These are phyloP conservation scores for Ylistrum balloti DNA, from an alignment of 1,140 invertebrate genomes.

Conservation along the genomic window DNA sequence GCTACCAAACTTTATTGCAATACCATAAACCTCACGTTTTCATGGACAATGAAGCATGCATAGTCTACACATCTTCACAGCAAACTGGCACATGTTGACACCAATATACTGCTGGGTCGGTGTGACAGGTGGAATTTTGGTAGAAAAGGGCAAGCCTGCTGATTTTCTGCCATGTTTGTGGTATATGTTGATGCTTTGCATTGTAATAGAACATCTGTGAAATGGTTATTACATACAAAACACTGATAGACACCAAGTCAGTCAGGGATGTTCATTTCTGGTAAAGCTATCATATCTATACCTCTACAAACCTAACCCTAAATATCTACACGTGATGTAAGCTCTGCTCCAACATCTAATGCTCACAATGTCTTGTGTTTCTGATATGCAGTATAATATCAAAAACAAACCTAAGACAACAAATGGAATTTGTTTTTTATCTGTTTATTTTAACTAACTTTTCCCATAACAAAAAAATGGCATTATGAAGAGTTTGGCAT, in stretches of 20 bases:
- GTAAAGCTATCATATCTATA: neutral
- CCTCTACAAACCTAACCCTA: neutral
- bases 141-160: neutral
- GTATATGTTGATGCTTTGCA: neutral
- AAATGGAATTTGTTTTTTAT: no score
- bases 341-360: no score
- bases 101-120: neutral
- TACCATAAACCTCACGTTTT: neutral
- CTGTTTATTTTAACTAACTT: no score
- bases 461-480: no score
- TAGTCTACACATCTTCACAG: neutral
- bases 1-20: neutral
- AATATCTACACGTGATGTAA: neutral
- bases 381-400: no score
- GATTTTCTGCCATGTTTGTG: neutral
- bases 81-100: neutral
- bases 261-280: neutral
- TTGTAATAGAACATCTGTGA: neutral
- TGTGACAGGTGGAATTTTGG: slow-evolving; percentile 12
- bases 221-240: neutral
- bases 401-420: no score
- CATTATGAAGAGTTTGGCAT: no score
- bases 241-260: neutral
- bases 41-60: neutral
- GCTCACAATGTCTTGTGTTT: no score